Conservation (phyloP, 2,113 vertebrate species). For the Neoarius graeffei region DNA sequence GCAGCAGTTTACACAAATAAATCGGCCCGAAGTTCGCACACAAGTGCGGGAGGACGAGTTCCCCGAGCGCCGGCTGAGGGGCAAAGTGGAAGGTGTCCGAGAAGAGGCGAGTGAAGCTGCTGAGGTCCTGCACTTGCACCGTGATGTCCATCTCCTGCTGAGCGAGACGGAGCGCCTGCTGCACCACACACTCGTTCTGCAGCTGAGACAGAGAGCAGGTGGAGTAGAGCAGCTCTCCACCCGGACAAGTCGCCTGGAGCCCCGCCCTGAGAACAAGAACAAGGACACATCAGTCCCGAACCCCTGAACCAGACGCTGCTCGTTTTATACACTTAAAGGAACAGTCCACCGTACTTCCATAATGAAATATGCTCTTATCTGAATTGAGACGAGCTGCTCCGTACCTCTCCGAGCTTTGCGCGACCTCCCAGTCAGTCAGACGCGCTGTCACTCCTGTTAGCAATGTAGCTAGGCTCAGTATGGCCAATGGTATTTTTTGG, state of each 20-base stretch:
- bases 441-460: too few species aligned
- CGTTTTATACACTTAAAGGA: neutral
- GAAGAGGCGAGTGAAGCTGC: constrained; percentile 74
- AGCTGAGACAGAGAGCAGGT: constrained; percentile 89
- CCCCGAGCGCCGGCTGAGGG: constrained; percentile 75
- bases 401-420: too few species aligned
- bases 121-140: constrained; percentile 75
- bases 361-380: too few species aligned
- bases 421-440: too few species aligned
- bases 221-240: constrained; percentile 86
- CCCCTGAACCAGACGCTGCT: neutral
- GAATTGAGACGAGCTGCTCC: too few species aligned
- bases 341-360: too few species aligned
- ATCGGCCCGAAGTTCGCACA: constrained; percentile 91
- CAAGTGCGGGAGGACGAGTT: constrained; percentile 90
- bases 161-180: constrained; percentile 77
- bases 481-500: too few species aligned
- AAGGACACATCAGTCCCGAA: neutral
- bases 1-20: constrained; percentile 88
- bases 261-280: constrained; percentile 75
- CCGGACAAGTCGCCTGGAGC: constrained; percentile 76
- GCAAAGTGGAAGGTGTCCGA: constrained; percentile 85
- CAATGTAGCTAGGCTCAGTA: too few species aligned
- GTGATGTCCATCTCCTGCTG: constrained; percentile 73
- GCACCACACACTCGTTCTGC: constrained; percentile 88